Evolutionary conservation across 2,888 invertebrate genomes (phyloP).

Genomic region (Neocrepidodera transversa): DNA sequence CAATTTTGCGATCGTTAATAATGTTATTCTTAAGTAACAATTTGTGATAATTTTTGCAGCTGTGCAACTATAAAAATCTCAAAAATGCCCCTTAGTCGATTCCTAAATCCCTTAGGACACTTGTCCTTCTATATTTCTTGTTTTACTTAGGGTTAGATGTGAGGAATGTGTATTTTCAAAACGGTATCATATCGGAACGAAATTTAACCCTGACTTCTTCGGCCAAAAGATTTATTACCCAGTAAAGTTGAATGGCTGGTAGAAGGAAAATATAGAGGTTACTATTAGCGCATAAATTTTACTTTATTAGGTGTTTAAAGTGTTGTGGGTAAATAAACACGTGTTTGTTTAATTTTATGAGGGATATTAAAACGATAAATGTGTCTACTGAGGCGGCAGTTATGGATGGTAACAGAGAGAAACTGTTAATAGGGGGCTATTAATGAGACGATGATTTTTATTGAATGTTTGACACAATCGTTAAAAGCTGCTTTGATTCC

Average conservation of each 20-base stretch:
- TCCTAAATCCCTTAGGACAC: too few relatives aligned
- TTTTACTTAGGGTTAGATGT: too few relatives aligned
- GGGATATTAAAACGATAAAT: conserved; percentile 13
- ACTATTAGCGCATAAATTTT: conserved; percentile 57
- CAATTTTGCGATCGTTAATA: too few relatives aligned
- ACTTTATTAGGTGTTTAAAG: conserved; percentile 52
- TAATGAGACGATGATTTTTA: neutral
- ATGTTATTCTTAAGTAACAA: too few relatives aligned
- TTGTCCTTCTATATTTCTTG: too few relatives aligned
- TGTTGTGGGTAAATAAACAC: conserved; percentile 41
- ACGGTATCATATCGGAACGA: too few relatives aligned
- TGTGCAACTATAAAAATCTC: too few relatives aligned
- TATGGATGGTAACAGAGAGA: conserved; percentile 1
- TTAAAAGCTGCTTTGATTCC: too few relatives aligned
- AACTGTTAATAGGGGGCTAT: neutral
- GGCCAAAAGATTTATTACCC: conserved; percentile 56
- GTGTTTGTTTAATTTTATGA: conserved; percentile 39
- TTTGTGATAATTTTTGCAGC: too few relatives aligned
- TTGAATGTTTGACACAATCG: neutral
- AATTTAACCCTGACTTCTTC: conserved; percentile 42
- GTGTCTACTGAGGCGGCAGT: neutral
- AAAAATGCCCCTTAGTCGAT: too few relatives aligned
- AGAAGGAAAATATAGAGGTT: conserved; percentile 57
- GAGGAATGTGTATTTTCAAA: too few relatives aligned
- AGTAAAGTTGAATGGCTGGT: conserved; percentile 55